phyloP scores from a whole-genome alignment of 2,888 invertebrate genomes.

The Brenthis hecate region DNA sequence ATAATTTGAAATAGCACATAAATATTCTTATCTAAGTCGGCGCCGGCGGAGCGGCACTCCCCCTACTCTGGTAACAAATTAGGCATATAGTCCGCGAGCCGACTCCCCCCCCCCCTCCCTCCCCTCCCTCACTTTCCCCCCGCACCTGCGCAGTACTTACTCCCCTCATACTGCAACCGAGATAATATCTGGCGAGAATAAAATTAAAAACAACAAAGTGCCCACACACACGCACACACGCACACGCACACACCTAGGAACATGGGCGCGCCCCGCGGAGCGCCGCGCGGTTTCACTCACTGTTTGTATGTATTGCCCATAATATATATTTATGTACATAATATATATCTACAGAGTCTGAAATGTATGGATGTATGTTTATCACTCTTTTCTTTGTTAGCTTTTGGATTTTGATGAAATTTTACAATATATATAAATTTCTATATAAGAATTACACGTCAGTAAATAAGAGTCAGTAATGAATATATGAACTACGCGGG shows the following conservation, averaged over 20 bases:
- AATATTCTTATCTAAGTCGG: constrained; percentile 17
- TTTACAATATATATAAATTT: too few species aligned
- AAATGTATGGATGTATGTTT: too few species aligned
- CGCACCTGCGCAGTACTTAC: background rate
- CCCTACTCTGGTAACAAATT: constrained; percentile 18
- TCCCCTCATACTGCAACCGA: constrained; percentile 51
- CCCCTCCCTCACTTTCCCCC: background rate
- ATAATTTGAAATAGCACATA: constrained; percentile 37
- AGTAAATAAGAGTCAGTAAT: too few species aligned
- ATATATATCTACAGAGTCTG: too few species aligned
- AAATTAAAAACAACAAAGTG: constrained; percentile 56
- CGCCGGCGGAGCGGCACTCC: constrained; percentile 10
- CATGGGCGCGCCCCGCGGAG: constrained; percentile 40
- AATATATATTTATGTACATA: too few species aligned
- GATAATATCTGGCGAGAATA: constrained; percentile 66
- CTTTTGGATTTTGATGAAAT: too few species aligned
- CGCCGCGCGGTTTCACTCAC: constrained; percentile 1
- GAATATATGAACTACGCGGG: too few species aligned
- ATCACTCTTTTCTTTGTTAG: too few species aligned
- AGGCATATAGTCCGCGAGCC: background rate
- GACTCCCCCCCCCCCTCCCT: background rate
- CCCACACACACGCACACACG: constrained; percentile 49
- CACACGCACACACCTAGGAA: constrained; percentile 33
- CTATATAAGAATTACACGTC: too few species aligned
- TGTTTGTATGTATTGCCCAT: background rate